phyloP scores from a whole-genome alignment of 2,113 vertebrate genomes.

The Prolemur simus region DNA sequence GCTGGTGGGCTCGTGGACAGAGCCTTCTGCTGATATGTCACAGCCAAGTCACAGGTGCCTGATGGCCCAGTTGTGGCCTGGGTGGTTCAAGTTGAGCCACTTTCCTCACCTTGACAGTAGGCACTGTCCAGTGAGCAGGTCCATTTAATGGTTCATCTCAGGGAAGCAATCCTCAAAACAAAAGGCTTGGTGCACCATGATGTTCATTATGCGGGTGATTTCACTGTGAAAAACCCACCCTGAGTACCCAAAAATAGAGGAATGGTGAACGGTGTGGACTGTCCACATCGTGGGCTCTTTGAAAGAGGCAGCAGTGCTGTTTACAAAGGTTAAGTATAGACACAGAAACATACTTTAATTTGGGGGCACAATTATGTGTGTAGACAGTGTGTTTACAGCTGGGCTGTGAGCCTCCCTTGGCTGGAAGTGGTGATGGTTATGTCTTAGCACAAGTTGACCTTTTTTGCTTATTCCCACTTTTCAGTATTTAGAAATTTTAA shows the following conservation, averaged over 20 bases:
- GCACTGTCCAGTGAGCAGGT: neutral
- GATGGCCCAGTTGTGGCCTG: neutral
- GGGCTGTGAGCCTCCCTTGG: neutral
- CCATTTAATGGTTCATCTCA: neutral
- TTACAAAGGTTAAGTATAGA: neutral
- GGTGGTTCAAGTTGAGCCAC: neutral
- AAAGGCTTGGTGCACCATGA: neutral
- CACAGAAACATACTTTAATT: neutral
- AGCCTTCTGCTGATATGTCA: neutral
- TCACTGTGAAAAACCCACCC: neutral
- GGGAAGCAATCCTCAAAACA: neutral
- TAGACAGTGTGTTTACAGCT: neutral
- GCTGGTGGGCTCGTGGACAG: neutral
- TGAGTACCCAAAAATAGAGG: neutral
- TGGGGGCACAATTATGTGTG: neutral
- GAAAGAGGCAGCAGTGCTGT: neutral
- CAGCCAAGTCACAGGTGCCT: neutral
- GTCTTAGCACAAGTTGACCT: neutral
- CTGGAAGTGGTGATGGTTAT: neutral
- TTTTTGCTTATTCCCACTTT: conserved; percentile 19
- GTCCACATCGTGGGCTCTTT: neutral
- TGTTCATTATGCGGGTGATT: neutral
- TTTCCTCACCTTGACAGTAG: neutral
- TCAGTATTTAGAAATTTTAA: neutral
- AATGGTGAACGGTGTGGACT: neutral